phyloP scores from a whole-genome alignment of 2,113 vertebrate species.

The Sapajus apella region DNA sequence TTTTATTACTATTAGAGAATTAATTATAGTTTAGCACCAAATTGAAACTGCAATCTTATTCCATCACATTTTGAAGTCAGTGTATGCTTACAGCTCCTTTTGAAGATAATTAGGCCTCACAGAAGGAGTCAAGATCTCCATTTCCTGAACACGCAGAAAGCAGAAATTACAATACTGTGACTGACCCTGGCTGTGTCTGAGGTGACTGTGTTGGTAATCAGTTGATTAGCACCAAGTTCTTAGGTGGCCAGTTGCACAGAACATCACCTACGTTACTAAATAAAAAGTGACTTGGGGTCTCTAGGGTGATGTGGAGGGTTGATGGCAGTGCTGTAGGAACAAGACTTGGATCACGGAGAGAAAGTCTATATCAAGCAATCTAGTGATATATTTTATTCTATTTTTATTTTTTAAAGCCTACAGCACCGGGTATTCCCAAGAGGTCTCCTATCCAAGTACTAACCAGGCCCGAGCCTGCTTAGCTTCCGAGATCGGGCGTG shows the following conservation, averaged over 20 bases:
- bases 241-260: not conserved
- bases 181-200: not conserved
- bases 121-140: not conserved
- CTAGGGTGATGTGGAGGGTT: not conserved
- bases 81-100: not conserved
- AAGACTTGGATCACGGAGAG: not conserved
- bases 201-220: not conserved
- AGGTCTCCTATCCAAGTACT: too few relatives aligned
- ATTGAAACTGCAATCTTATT: not conserved
- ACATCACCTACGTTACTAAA: not conserved
- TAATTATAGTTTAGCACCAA: not conserved
- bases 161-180: not conserved
- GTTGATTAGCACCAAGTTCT: not conserved
- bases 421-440: fast-evolving
- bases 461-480: too few relatives aligned
- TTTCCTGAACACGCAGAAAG: not conserved
- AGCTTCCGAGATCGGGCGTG: too few relatives aligned
- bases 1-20: slow-evolving; percentile 18
- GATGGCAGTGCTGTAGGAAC: not conserved
- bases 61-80: not conserved
- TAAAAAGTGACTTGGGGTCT: not conserved
- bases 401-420: too few relatives aligned
- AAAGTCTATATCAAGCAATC: not conserved
- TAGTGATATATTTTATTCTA: not conserved
- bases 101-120: not conserved